Percentiles rank a stretch among this genome's conserved stretches.
phyloP scores from a whole-genome alignment of 2,888 invertebrate species.

The Heliconius ismenius region DNA sequence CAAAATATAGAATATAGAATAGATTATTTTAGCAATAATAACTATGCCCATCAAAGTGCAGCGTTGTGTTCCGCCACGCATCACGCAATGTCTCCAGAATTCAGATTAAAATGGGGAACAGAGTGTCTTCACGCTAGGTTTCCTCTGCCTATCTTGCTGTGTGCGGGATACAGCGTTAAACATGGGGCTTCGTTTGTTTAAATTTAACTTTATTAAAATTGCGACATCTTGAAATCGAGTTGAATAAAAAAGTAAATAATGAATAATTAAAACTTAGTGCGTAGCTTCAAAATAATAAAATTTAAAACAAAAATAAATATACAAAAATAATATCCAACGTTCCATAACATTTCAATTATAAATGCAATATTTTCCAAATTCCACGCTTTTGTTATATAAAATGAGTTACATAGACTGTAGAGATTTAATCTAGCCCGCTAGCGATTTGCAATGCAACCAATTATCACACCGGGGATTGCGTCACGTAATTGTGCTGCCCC shows the following conservation, averaged over 20 bases:
- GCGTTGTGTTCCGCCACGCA: too few relatives aligned
- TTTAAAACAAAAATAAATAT: background rate
- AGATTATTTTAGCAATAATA: background rate
- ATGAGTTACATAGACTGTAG: constrained; percentile 6
- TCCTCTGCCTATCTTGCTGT: too few relatives aligned
- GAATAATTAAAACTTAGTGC: background rate
- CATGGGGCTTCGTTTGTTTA: too few relatives aligned
- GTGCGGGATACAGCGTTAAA: too few relatives aligned
- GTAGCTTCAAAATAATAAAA: background rate
- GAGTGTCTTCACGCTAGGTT: too few relatives aligned
- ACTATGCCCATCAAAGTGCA: too few relatives aligned
- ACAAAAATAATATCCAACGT: background rate
- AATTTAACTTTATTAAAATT: too few relatives aligned
- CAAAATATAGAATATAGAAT: too few relatives aligned
- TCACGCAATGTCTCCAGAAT: too few relatives aligned
- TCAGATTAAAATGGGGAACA: too few relatives aligned
- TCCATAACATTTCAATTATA: background rate
- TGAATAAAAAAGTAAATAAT: background rate
- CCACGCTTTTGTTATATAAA: constrained; percentile 26
- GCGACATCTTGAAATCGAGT: background rate
- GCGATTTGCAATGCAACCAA: constrained; percentile 51
- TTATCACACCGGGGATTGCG: constrained; percentile 47
- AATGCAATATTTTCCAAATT: constrained; percentile 1
- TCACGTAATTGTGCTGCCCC: constrained; percentile 33
- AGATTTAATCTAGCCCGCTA: constrained; percentile 47